These are phyloP conservation scores for Ictalurus punctatus DNA, from an alignment of 2,113 vertebrate genomes.

Conservation along the genomic window DNA sequence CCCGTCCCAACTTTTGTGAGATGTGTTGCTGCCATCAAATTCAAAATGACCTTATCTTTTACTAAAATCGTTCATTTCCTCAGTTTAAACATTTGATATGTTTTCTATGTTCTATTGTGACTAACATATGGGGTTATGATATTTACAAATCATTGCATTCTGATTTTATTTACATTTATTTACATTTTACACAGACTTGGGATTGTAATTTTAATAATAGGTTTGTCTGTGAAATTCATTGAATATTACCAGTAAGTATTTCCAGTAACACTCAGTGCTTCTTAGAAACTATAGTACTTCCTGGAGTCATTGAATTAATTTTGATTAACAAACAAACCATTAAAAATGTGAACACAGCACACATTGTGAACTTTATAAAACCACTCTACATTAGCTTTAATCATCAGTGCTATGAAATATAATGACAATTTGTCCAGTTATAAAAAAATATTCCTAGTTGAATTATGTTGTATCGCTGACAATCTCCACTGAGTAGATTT, in stretches of 20 bases:
- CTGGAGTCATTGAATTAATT: neutral
- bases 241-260: neutral
- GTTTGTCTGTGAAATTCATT: neutral
- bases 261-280: neutral
- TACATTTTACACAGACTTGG: too few relatives aligned
- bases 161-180: too few relatives aligned
- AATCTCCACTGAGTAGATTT: neutral
- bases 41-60: too few relatives aligned
- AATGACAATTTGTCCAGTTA: neutral
- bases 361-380: neutral
- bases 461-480: neutral
- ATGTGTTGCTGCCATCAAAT: too few relatives aligned
- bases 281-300: neutral
- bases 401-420: neutral
- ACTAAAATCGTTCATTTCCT: too few relatives aligned
- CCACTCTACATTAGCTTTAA: neutral
- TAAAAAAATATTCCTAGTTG: neutral
- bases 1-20: too few relatives aligned
- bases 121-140: too few relatives aligned
- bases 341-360: neutral
- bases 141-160: too few relatives aligned
- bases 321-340: constrained; percentile 5
- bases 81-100: too few relatives aligned
- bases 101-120: too few relatives aligned
- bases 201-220: too few relatives aligned